A percentile compares a stretch with the other conserved stretches of the same genome.
These are phyloP conservation scores for Sarcophaga bullata DNA, from an alignment of 1,140 invertebrate genomes.

Conservation along the genomic window DNA sequence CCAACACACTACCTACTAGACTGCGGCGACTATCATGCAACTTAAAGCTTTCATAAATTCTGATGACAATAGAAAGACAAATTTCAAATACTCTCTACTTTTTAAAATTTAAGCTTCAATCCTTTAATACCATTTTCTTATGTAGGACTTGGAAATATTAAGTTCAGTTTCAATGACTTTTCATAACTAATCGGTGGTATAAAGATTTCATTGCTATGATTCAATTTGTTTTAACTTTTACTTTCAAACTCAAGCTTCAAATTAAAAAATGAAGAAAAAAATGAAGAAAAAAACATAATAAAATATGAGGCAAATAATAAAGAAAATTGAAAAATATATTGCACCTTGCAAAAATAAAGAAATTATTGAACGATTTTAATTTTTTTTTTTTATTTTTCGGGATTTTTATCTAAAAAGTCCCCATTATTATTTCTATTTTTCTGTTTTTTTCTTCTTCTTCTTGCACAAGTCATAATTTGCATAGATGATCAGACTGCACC, in stretches of 20 bases:
- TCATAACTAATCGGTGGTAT: neutral
- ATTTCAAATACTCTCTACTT: neutral
- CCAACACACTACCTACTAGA: too few species aligned
- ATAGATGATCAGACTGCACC: neutral
- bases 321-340: constrained; percentile 11
- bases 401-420: neutral
- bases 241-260: neutral
- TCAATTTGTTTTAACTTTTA: constrained; percentile 10
- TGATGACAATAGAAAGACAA: too few species aligned
- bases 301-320: too few species aligned
- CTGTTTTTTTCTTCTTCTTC: neutral
- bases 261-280: neutral
- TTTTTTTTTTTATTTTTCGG: neutral
- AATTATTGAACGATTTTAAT: constrained; percentile 18
- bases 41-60: too few species aligned
- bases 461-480: neutral
- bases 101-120: too few species aligned
- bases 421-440: neutral
- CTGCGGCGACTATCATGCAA: too few species aligned
- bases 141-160: neutral
- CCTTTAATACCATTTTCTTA: neutral
- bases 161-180: constrained; percentile 1
- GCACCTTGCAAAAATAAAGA: neutral
- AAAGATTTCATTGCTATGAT: constrained; percentile 1
- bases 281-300: neutral